Base-by-base conservation (phyloP, 2,888 invertebrate genomes). In the Theretra japonica region DNA sequence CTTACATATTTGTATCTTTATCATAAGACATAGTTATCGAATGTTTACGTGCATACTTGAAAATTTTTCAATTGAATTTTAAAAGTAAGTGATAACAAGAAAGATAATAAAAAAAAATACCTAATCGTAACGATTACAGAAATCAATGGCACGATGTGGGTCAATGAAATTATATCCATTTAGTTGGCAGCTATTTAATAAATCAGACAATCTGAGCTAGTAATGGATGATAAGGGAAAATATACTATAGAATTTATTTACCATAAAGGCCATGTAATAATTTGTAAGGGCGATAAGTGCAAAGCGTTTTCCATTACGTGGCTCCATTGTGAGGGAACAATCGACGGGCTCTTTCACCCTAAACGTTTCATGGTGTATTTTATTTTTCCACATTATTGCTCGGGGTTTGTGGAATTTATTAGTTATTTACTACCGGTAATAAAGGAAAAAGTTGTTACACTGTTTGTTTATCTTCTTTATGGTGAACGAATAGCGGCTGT, bases 301-400 rank as follows among this genome's bases (percentile, higher is more conserved):
- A 65, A 65, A 65, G 21, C 41, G 41, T 48, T 65, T 65, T 41
- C 62, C 21, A 65, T 65, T 65, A 65, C 23, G 65, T 48, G 23
- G 41, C 53, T 65, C 65, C 23, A 65, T 65, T 65, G 65, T 65
- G 23, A 41, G 65, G 65, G 41, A 65, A 65, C 65, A 65, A 65
- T 65, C 33, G 65, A 41, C 41, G 25, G 58, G n/a, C 15, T 48
- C 48, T 17, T 41, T 33, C 62, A 21, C 65, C 65, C 21, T 65
- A 48, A 65, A 41, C 15, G 53, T 53, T 48, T 48, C 62, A 65
- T 65, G 65, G 65, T 48, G 48, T 48, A 65, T 65, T 65, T 48
- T 62, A 62, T 62, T 65, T 65, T 65, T 41, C 23, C 65, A 17
- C 48, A 65, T 65, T 65, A 65, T 65, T 65, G 41, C 23, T 48